phyloP scores from a whole-genome alignment of 2,888 invertebrate species.

The Pelosia muscerda region DNA sequence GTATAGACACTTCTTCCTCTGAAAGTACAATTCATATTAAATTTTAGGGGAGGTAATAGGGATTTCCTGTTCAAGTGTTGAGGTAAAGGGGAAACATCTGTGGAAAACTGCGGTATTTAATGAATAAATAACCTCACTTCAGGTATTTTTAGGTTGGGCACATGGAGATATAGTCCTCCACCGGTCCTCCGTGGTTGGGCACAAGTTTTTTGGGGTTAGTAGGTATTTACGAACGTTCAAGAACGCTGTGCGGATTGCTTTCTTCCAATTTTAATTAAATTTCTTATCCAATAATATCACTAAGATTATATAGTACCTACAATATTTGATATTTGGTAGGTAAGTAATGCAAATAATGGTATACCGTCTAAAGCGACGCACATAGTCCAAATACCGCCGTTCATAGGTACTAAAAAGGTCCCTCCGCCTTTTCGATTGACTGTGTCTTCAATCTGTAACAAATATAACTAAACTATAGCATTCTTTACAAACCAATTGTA shows the following conservation, averaged over 20 bases:
- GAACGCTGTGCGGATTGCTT: too few relatives aligned
- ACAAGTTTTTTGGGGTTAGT: too few relatives aligned
- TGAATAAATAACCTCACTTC: not conserved
- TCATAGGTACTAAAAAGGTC: constrained; percentile 94
- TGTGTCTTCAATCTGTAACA: constrained; percentile 77
- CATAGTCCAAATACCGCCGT: constrained; percentile 96
- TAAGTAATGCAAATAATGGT: not conserved
- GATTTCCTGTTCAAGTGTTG: not conserved
- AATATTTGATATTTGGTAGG: not conserved
- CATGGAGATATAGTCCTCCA: too few relatives aligned
- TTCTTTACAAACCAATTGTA: not conserved
- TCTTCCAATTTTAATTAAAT: too few relatives aligned
- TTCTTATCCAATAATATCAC: too few relatives aligned
- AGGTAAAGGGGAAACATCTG: not conserved
- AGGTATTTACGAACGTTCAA: too few relatives aligned
- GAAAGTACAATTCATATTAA: constrained; percentile 54
- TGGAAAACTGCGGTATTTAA: not conserved
- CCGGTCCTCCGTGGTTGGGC: too few relatives aligned
- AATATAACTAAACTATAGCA: constrained; percentile 10
- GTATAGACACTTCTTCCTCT: constrained; percentile 91
- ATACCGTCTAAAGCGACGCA: constrained; percentile 93
- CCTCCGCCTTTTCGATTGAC: constrained; percentile 76
- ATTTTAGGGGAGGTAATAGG: not conserved
- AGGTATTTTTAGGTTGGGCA: too few relatives aligned
- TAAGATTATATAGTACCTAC: not conserved